A percentile compares a stretch with the other conserved stretches of the same genome.
Conservation (phyloP, 2,888 invertebrate species). For the Torymus auratus region DNA sequence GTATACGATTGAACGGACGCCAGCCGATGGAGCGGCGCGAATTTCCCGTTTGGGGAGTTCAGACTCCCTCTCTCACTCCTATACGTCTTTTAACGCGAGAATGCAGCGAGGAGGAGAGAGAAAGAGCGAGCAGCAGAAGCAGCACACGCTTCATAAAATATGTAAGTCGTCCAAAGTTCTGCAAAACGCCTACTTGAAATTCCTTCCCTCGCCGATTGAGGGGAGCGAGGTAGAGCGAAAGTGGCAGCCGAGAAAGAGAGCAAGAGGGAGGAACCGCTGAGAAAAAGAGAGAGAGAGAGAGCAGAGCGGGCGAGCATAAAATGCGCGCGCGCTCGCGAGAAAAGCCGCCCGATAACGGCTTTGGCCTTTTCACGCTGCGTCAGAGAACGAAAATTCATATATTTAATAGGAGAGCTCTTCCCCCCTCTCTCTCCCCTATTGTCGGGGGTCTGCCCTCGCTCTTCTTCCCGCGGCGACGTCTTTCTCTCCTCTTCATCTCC, state of each 20-base stretch:
- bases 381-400: constrained; percentile 51
- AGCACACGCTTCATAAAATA: constrained; percentile 61
- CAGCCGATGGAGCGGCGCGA: constrained; percentile 2
- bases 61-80: neutral
- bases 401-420: constrained; percentile 50
- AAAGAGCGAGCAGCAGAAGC: neutral
- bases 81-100: neutral
- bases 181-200: constrained; percentile 63
- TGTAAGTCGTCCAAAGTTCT: constrained; percentile 62
- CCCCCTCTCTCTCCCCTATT: constrained; percentile 6
- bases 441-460: neutral
- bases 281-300: neutral
- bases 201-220: constrained; percentile 53
- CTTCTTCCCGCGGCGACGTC: neutral
- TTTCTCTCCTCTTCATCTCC: neutral
- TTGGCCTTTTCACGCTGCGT: constrained; percentile 43
- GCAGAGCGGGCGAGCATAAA: constrained; percentile 15
- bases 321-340: constrained; percentile 27
- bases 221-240: neutral
- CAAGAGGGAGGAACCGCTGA: neutral
- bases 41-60: constrained; percentile 9
- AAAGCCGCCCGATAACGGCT: constrained; percentile 34
- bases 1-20: constrained; percentile 16
- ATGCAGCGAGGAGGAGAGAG: neutral
- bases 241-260: neutral